A percentile compares a stretch with the other conserved stretches of the same genome.
Conservation (phyloP, 2,113 vertebrate species). For the Tetrao urogallus region DNA sequence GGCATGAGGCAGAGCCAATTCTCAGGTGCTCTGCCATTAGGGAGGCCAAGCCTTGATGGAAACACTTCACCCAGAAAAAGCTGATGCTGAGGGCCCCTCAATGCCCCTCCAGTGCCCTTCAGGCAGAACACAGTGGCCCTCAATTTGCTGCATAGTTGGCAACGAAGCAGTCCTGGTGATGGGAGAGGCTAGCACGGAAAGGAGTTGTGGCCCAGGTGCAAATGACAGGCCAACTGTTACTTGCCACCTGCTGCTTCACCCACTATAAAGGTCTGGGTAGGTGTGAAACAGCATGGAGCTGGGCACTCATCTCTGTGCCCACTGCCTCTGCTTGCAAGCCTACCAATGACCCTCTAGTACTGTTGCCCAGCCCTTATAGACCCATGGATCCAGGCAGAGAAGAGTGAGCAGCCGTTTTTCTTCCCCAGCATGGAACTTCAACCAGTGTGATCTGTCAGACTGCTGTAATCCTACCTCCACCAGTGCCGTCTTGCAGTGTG, state of each 20-base stretch:
- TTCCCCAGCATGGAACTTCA: not conserved
- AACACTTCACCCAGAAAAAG: not conserved
- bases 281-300: not conserved
- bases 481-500: not conserved
- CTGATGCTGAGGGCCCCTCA: not conserved
- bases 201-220: not conserved
- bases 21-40: not conserved
- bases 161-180: not conserved
- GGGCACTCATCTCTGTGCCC: not conserved
- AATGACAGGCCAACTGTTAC: not conserved
- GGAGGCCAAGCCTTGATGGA: not conserved
- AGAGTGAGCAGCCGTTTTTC: not conserved
- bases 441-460: not conserved
- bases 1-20: not conserved
- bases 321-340: not conserved
- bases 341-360: not conserved
- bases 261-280: not conserved
- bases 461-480: not conserved
- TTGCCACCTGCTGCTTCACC: not conserved
- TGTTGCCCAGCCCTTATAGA: not conserved
- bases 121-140: not conserved
- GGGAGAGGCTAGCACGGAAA: not conserved
- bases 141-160: not conserved
- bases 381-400: not conserved
- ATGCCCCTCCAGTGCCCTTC: conserved; percentile 6